phyloP scores from a whole-genome alignment of 2,113 vertebrate species.

The Sigmodon hispidus region DNA sequence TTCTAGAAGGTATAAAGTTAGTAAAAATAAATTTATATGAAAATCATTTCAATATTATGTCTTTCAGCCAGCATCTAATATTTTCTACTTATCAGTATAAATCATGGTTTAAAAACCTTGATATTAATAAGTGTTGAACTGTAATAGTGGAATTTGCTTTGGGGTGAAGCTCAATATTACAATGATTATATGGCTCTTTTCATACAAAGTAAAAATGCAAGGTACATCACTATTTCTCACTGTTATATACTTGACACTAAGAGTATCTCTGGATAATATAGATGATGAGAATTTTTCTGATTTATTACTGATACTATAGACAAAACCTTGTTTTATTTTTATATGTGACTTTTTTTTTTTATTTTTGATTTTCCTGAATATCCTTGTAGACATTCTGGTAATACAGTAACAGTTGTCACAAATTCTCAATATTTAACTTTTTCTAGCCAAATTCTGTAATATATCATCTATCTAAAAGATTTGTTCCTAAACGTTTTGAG shows the following conservation, averaged over 20 bases:
- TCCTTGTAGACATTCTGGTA: not conserved
- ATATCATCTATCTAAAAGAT: not conserved
- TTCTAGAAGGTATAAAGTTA: not conserved
- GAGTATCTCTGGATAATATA: not conserved
- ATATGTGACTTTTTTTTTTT: not conserved
- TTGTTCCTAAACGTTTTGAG: not conserved
- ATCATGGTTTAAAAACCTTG: not conserved
- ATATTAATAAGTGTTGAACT: not conserved
- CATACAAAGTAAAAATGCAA: not conserved
- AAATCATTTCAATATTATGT: not conserved
- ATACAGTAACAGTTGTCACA: not conserved
- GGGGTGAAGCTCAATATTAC: not conserved
- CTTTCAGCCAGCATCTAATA: not conserved
- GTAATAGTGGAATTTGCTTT: not conserved
- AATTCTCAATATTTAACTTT: not conserved
- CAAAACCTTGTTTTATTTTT: not conserved
- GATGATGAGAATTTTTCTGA: not conserved
- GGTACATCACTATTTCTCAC: not conserved
- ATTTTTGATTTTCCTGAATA: not conserved
- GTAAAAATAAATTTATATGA: not conserved
- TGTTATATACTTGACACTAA: not conserved
- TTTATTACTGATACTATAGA: not conserved
- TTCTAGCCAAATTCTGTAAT: not conserved
- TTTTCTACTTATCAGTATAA: not conserved
- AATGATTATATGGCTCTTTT: not conserved